phyloP scores from a whole-genome alignment of 2,797 vertebrate genomes.

The Botia almorhae region DNA sequence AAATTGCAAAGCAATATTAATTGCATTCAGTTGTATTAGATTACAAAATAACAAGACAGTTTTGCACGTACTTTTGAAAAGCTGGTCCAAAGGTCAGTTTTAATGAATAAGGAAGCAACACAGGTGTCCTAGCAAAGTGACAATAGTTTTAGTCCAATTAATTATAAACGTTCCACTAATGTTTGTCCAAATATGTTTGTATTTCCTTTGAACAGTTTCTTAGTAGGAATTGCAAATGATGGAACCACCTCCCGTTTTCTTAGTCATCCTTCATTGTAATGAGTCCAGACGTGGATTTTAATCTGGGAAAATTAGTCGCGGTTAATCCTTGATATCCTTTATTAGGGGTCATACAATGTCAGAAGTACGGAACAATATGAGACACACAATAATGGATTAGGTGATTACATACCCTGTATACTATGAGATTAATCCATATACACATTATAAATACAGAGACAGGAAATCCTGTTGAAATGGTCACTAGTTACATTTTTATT shows the following conservation, averaged over 20 bases:
- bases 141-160: too few relatives aligned
- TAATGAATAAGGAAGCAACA: too few relatives aligned
- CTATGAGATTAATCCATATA: not conserved
- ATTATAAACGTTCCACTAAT: too few relatives aligned
- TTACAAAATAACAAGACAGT: too few relatives aligned
- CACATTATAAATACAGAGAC: not conserved
- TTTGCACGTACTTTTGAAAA: too few relatives aligned
- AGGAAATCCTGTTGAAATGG: not conserved
- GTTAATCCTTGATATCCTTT: constrained; percentile 74
- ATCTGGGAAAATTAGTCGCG: constrained; percentile 78
- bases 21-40: too few relatives aligned
- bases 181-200: too few relatives aligned
- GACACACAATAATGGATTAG: constrained; percentile 19
- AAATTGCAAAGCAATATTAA: too few relatives aligned
- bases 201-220: not conserved
- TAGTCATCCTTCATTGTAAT: constrained; percentile 70
- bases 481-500: not conserved
- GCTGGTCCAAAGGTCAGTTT: too few relatives aligned
- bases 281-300: constrained; percentile 75
- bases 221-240: constrained; percentile 66
- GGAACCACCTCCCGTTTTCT: constrained; percentile 70
- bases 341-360: constrained; percentile 72
- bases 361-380: constrained; percentile 69
- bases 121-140: too few relatives aligned
- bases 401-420: not conserved